These are phyloP conservation scores for Porites evermanni DNA, from an alignment of 92 coral and sea anemone species.

Conservation along the genomic window DNA sequence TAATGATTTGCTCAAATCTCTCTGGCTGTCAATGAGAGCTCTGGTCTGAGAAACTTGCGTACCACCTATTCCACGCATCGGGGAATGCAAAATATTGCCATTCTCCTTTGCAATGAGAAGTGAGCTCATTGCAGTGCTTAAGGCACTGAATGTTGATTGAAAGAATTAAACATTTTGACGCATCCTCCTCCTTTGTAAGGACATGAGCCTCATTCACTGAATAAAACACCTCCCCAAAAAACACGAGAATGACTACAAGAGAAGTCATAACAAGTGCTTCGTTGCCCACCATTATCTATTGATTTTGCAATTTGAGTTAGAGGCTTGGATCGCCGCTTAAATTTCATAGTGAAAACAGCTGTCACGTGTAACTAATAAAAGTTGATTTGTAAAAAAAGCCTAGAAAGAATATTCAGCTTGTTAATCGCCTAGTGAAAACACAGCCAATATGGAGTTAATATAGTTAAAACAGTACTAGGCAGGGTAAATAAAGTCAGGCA, in stretches of 20 bases:
- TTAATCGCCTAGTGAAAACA: neutral
- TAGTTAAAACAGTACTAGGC: neutral
- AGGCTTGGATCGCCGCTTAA: no score
- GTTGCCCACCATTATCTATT: conserved; percentile 32
- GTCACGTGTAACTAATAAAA: neutral
- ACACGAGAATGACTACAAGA: conserved; percentile 30
- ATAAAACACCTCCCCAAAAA: neutral
- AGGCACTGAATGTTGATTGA: neutral
- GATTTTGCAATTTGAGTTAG: conserved; percentile 20
- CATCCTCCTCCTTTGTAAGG: conserved; percentile 12
- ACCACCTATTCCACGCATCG: conserved; percentile 20
- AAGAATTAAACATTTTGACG: neutral
- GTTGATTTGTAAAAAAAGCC: no score
- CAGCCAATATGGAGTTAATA: neutral
- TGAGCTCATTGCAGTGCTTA: conserved; percentile 39
- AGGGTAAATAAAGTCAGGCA: neutral
- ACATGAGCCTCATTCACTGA: conserved; percentile 18
- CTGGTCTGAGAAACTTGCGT: conserved; percentile 25
- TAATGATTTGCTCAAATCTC: conserved; percentile 32
- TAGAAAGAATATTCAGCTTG: neutral
- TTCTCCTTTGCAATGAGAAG: conserved; percentile 22
- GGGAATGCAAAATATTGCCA: conserved; percentile 15
- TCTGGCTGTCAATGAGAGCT: conserved; percentile 45
- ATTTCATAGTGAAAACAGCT: no score
- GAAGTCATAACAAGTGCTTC: conserved; percentile 30